Conservation (phyloP, 2,113 vertebrate species). For the Thinocorus orbignyianus region DNA sequence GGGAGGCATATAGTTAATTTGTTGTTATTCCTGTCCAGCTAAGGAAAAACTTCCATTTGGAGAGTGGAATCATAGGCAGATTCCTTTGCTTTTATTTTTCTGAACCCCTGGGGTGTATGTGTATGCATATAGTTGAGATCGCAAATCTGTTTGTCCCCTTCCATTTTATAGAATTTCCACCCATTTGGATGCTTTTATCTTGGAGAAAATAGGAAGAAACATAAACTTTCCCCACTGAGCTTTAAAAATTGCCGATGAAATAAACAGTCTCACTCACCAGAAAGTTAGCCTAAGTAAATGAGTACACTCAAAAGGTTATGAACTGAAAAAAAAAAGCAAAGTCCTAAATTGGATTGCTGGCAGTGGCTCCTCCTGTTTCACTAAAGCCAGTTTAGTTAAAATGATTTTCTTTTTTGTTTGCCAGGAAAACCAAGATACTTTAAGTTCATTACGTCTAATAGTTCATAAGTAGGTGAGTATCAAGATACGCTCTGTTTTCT, state of each 20-base stretch:
- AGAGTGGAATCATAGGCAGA: neutral
- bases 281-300: neutral
- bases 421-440: slow-evolving; percentile 16
- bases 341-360: slow-evolving; percentile 29
- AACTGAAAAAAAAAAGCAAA: neutral
- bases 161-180: neutral
- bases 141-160: neutral
- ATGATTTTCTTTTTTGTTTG: neutral
- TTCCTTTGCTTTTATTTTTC: neutral
- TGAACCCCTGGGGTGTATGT: fast-evolving
- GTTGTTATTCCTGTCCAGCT: neutral
- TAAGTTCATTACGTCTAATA: neutral
- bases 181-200: neutral
- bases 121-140: neutral
- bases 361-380: slow-evolving; percentile 11
- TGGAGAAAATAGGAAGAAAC: neutral
- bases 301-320: neutral
- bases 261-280: neutral
- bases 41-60: neutral
- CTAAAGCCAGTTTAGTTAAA: neutral
- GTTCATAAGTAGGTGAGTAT: neutral
- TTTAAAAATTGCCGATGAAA: neutral
- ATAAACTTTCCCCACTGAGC: neutral
- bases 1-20: neutral
- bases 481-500: neutral